Conservation (phyloP, 2,888 invertebrate species). For the Oegoconia quadripuncta region DNA sequence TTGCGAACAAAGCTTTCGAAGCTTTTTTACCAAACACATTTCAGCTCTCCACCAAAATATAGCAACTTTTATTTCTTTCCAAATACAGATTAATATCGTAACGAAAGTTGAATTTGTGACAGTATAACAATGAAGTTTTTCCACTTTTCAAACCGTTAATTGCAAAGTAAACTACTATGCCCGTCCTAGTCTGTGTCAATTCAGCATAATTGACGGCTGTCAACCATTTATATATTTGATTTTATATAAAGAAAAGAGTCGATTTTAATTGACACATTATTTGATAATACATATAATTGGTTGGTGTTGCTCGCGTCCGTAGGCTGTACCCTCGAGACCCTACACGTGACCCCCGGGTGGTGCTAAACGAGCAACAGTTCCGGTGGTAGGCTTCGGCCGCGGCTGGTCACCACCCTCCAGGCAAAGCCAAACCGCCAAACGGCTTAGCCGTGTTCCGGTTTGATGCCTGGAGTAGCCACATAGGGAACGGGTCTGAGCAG, state of each 20-base stretch:
- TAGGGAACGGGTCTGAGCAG: too few relatives aligned
- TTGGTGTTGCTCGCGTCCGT: neutral
- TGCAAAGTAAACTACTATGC: constrained; percentile 3
- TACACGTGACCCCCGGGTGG: too few relatives aligned
- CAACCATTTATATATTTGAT: neutral
- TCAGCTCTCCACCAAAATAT: neutral
- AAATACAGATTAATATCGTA: neutral
- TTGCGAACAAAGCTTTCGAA: constrained; percentile 2
- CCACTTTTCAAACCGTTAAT: constrained; percentile 6
- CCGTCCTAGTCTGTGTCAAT: neutral
- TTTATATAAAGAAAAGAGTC: too few relatives aligned
- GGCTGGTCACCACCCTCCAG: too few relatives aligned
- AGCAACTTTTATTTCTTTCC: neutral
- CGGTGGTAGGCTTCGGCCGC: too few relatives aligned
- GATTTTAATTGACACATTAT: neutral
- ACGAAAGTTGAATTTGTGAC: neutral
- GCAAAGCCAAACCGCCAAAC: too few relatives aligned
- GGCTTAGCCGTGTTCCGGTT: too few relatives aligned
- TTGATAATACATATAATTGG: neutral
- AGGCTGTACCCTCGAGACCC: too few relatives aligned
- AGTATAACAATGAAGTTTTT: neutral
- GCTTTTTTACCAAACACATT: neutral
- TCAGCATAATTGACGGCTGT: neutral
- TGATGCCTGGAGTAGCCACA: too few relatives aligned
- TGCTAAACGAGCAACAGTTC: too few relatives aligned